Evolutionary conservation across 2,888 invertebrate genomes (phyloP), one percentile per base, ranked within the genome.

Genomic region (Cinara cedri): DNA sequence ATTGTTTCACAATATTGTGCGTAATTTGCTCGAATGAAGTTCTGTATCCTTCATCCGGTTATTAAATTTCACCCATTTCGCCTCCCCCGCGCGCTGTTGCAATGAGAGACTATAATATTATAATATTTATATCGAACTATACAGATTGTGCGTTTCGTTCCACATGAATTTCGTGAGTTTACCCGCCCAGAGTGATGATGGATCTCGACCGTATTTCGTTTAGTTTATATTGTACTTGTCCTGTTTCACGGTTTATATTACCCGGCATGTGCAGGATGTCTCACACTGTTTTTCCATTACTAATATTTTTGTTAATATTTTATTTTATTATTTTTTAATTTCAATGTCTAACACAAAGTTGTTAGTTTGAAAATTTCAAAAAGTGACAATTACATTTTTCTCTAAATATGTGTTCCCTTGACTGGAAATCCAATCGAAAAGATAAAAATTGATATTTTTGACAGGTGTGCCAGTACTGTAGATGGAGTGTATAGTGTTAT

Each of bases 141-240:
- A n/a, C 63, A 16, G 51, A 21, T 51, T 21, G 44, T 1, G 46
- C 21, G 14, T 55, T 71, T 34, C 24, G 75, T 65, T 65, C 24
- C 65, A 54, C 65, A 44, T 54, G 75, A 65, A 44, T 42, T 34
- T 65, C 75, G 75, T 75, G 75, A 54, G 21, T 75, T 51, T 11
- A 24, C 54, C 75, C 75, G 55, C 75, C 75, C 55, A n/a, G 16
- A 9, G 13, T 9, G 10, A 42, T 9, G 10, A 42, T 13, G 21
- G 16, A 62, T n/a, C 60, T 34, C 42, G 19, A 1, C 42, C 21
- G 55, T 55, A 71, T 71, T 51, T 49, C 42, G 11, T 60, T 72
- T 62, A 26, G 3, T 34, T 10, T 16, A 19, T 46, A 21, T n/a
- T 24, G 24, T 24, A 24, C 42, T 21, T 42, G 11, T 19, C 42